Evolutionary conservation across 1,140 invertebrate genomes (phyloP).

Genomic region (Apocrypta bakeri): DNA sequence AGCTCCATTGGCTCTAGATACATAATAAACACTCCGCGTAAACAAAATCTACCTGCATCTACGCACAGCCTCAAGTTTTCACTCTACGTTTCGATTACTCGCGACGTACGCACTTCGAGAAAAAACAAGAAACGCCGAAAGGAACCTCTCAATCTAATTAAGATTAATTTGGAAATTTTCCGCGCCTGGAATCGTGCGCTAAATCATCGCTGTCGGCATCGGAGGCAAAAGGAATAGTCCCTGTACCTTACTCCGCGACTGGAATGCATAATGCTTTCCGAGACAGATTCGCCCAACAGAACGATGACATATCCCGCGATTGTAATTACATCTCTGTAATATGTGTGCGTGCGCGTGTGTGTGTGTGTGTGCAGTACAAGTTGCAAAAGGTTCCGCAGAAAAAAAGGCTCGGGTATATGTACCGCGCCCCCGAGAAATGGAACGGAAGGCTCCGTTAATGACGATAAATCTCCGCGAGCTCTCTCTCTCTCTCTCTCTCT

Average conservation of each 20-base stretch:
- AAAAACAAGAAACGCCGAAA: too few species aligned
- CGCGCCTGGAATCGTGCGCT: too few species aligned
- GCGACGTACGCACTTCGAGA: too few species aligned
- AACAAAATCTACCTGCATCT: background rate
- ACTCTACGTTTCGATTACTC: too few species aligned
- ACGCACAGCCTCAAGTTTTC: too few species aligned
- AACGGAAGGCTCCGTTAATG: constrained; percentile 43
- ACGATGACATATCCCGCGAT: constrained; percentile 15
- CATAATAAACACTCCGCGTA: background rate
- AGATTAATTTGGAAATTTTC: background rate
- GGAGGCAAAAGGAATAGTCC: background rate
- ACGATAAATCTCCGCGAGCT: constrained; percentile 27
- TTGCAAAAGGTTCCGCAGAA: background rate
- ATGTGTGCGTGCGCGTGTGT: background rate
- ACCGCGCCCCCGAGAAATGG: constrained; percentile 35
- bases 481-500: background rate
- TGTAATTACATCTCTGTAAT: constrained; percentile 17
- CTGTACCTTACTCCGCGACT: background rate
- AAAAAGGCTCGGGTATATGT: too few species aligned
- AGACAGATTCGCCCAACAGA: background rate
- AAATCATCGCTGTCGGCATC: background rate
- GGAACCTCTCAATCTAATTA: background rate
- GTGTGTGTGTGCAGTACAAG: background rate
- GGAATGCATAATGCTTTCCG: background rate
- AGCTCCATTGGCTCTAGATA: background rate